A percentile compares a stretch with the other conserved stretches of the same genome.
Evolutionary conservation across 2,888 invertebrate species (phyloP).

Genomic region (Salticus scenicus): DNA sequence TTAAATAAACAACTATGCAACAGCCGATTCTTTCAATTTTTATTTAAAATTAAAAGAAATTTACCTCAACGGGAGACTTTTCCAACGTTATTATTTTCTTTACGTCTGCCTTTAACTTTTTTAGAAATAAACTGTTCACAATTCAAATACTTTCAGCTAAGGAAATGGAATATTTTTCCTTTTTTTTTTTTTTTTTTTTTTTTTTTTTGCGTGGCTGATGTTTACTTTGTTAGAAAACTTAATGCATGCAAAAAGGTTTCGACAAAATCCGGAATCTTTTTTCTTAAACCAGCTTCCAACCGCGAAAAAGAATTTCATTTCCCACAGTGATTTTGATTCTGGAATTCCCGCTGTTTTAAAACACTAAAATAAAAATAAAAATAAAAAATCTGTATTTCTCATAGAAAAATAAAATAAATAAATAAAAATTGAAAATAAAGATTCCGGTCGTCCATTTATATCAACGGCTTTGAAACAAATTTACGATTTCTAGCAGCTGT

Average conservation of each 20-base stretch:
- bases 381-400: conserved; percentile 37
- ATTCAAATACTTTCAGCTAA: too few relatives aligned
- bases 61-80: too few relatives aligned
- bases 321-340: neutral
- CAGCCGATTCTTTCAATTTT: too few relatives aligned
- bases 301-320: conserved; percentile 6
- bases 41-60: too few relatives aligned
- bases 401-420: too few relatives aligned
- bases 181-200: neutral
- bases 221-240: conserved; percentile 12
- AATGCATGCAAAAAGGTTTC: conserved; percentile 17
- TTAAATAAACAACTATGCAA: too few relatives aligned
- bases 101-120: too few relatives aligned
- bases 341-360: conserved; percentile 22
- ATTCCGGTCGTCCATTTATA: conserved; percentile 34
- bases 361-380: conserved; percentile 33
- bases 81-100: too few relatives aligned
- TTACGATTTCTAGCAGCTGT: conserved; percentile 45
- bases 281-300: neutral
- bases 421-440: conserved; percentile 20
- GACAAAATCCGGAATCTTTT: neutral
- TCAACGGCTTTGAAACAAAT: conserved; percentile 43
- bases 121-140: too few relatives aligned
- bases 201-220: neutral
- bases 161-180: too few relatives aligned